A percentile compares a stretch with the other conserved stretches of the same genome.
Evolutionary conservation across 2,113 vertebrate genomes (phyloP).

Genomic region (Pluvialis apricaria): DNA sequence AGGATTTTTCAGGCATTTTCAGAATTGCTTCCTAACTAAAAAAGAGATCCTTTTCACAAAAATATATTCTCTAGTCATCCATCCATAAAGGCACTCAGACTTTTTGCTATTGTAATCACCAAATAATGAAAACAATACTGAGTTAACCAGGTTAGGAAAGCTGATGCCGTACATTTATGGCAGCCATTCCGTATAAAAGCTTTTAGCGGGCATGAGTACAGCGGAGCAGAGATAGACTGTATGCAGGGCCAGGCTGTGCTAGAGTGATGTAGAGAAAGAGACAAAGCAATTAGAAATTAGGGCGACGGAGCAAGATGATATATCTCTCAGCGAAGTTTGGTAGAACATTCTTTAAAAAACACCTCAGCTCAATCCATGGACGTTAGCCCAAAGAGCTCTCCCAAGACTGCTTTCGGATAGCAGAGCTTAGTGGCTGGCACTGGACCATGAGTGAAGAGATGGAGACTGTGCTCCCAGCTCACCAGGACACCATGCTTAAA

Average conservation of each 20-base stretch:
- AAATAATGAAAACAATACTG: conserved; percentile 14
- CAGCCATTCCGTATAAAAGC: not conserved
- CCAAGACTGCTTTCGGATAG: rapidly evolving
- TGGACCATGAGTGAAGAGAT: not conserved
- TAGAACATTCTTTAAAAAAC: not conserved
- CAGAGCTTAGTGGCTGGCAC: not conserved
- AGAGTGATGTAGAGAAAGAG: not conserved
- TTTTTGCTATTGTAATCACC: not conserved
- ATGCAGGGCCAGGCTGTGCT: not conserved
- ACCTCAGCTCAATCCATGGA: not conserved
- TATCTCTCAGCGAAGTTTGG: not conserved
- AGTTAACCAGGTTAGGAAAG: conserved; percentile 20
- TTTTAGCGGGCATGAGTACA: not conserved
- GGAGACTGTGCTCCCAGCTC: not conserved
- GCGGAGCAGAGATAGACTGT: not conserved
- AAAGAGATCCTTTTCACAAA: not conserved
- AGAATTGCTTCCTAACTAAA: not conserved
- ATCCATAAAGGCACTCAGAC: not conserved
- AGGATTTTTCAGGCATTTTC: conserved; percentile 22
- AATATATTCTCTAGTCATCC: not conserved
- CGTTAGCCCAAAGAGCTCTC: not conserved
- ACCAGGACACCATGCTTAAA: rapidly evolving
- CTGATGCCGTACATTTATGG: not conserved
- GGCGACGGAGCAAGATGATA: not conserved
- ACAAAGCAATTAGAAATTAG: not conserved